Evolutionary conservation across 2,113 vertebrate genomes (phyloP).

Genomic region (Ciconia stormi): DNA sequence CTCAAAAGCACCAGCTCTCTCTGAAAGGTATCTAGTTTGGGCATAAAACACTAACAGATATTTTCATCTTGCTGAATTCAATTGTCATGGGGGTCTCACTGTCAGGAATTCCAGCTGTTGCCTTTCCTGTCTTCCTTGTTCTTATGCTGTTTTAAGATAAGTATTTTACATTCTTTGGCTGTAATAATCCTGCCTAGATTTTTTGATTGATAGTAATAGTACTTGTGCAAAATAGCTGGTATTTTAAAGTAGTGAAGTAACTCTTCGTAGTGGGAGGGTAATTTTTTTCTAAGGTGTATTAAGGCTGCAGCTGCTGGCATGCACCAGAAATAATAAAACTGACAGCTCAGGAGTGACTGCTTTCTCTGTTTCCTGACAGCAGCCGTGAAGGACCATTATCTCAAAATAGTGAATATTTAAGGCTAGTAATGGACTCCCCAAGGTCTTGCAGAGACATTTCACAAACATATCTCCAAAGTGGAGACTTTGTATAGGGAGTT

Average conservation of each 20-base stretch:
- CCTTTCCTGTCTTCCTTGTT: not conserved
- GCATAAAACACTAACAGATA: not conserved
- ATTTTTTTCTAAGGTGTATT: not conserved
- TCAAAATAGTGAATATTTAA: not conserved
- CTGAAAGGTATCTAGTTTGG: not conserved
- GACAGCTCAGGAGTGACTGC: not conserved
- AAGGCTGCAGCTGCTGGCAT: not conserved
- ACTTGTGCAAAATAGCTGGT: slow-evolving; percentile 7
- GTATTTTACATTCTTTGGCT: not conserved
- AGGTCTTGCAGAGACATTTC: not conserved
- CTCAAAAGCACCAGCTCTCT: not conserved
- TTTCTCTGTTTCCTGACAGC: not conserved
- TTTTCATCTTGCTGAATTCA: not conserved
- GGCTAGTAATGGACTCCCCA: not conserved
- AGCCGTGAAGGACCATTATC: not conserved
- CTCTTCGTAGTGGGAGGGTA: not conserved
- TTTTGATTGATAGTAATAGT: slow-evolving; percentile 27
- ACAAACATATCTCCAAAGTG: not conserved
- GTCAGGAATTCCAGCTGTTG: not conserved
- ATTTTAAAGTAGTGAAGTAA: slow-evolving; percentile 40
- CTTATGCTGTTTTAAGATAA: not conserved
- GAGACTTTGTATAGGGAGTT: not conserved
- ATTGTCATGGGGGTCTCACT: not conserved
- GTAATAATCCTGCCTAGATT: not conserved
- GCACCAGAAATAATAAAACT: not conserved